Conservation (phyloP, 2,113 vertebrate genomes). For the Cromileptes altivelis region DNA sequence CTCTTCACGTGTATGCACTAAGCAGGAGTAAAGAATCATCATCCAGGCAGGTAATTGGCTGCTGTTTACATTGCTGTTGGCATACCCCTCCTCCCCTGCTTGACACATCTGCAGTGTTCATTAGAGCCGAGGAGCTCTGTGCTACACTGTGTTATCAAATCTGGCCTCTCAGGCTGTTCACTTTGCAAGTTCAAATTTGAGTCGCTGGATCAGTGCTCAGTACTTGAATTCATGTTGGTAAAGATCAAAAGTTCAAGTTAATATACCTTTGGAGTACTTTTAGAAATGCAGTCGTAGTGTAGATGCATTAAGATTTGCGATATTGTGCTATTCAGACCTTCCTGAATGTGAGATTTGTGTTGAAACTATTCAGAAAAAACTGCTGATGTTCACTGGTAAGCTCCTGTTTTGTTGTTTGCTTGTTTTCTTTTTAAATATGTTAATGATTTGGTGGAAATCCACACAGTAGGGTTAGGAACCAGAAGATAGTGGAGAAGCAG, state of each 20-base stretch:
- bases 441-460: conserved; percentile 15
- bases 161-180: conserved; percentile 63
- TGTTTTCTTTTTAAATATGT: conserved; percentile 16
- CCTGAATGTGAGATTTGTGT: neutral
- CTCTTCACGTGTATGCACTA: conserved; percentile 52
- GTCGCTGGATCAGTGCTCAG: conserved; percentile 5
- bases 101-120: conserved; percentile 81
- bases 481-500: neutral
- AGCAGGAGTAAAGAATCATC: conserved; percentile 70
- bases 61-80: conserved; percentile 78
- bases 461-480: neutral
- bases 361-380: conserved; percentile 5
- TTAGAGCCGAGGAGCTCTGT: conserved; percentile 67
- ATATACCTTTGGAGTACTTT: conserved; percentile 9
- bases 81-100: conserved; percentile 56
- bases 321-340: neutral
- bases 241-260: conserved; percentile 17
- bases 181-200: conserved; percentile 38
- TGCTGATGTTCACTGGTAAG: neutral
- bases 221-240: conserved; percentile 27
- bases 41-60: conserved; percentile 82
- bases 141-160: conserved; percentile 63
- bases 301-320: conserved; percentile 5
- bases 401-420: neutral
- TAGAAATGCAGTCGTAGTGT: neutral